Evolutionary conservation across 2,113 vertebrate species (phyloP).

Genomic region (Caranx melampygus): DNA sequence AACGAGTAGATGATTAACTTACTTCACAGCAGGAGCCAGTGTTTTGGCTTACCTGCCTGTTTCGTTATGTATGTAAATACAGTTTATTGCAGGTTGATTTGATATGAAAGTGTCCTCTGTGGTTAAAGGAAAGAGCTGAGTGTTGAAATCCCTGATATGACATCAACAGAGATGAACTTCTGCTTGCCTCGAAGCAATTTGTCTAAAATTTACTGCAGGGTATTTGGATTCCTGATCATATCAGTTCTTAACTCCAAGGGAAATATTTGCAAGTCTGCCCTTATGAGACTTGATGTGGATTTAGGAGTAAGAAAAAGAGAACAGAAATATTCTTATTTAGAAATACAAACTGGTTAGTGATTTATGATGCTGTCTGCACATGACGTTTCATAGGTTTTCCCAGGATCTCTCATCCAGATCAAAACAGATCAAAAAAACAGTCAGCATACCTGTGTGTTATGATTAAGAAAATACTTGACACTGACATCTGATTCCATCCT

Average conservation of each 20-base stretch:
- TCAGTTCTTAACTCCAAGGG: neutral
- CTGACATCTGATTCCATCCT: neutral
- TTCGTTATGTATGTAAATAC: constrained; percentile 15
- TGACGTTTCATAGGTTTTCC: neutral
- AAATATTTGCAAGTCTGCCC: neutral
- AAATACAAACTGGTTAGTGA: no score
- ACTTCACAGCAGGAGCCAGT: neutral
- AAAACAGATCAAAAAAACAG: neutral
- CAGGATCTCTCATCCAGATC: neutral
- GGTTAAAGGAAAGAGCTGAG: neutral
- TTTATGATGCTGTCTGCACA: neutral
- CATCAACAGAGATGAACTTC: neutral
- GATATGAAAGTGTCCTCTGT: constrained; percentile 1
- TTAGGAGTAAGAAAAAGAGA: neutral
- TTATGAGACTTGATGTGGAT: neutral
- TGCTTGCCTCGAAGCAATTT: neutral
- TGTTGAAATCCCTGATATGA: neutral
- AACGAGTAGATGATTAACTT: constrained; percentile 23
- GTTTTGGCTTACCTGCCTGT: neutral
- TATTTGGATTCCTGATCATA: neutral
- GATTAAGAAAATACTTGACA: no score
- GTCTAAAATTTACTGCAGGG: neutral
- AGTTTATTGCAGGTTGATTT: constrained; percentile 4
- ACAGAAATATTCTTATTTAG: no score
- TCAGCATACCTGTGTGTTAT: no score